Conservation (phyloP, 2,888 invertebrate genomes). For the Galerucella nymphaeae region DNA sequence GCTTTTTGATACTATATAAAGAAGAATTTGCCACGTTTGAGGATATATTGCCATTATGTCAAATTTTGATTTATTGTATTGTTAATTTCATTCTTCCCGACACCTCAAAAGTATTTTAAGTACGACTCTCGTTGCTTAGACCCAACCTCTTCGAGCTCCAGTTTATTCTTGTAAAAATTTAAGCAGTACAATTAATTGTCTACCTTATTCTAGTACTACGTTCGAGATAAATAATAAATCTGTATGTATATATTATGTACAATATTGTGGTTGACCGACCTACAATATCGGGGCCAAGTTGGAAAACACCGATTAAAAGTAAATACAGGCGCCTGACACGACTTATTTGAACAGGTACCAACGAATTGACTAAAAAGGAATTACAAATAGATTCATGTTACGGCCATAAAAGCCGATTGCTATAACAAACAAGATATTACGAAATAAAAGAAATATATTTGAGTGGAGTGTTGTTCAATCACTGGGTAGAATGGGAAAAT, state of each 20-base stretch:
- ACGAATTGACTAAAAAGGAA: slow-evolving; percentile 28
- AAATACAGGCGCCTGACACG: slow-evolving; percentile 35
- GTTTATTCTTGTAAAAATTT: slow-evolving; percentile 2
- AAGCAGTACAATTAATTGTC: slow-evolving; percentile 2
- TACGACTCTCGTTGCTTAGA: neutral
- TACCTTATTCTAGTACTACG: slow-evolving; percentile 4
- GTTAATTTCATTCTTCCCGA: neutral
- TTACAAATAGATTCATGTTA: slow-evolving; percentile 25
- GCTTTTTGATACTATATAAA: too few relatives aligned
- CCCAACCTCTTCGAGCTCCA: slow-evolving; percentile 4
- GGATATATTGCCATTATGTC: neutral
- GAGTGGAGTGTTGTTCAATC: neutral
- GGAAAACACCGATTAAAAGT: slow-evolving; percentile 29
- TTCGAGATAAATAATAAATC: slow-evolving; percentile 19
- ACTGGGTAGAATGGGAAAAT: neutral
- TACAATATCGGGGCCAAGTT: slow-evolving; percentile 34
- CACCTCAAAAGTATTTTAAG: neutral
- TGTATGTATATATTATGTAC: neutral
- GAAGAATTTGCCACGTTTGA: neutral
- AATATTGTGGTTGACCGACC: slow-evolving; percentile 14
- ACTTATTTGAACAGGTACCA: slow-evolving; percentile 26
- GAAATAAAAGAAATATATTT: neutral
- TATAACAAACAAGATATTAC: neutral
- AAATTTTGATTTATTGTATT: neutral
- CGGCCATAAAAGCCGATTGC: slow-evolving; percentile 3